These are phyloP conservation scores for Streblospio benedicti DNA, from an alignment of 1,140 invertebrate species.

Conservation along the genomic window DNA sequence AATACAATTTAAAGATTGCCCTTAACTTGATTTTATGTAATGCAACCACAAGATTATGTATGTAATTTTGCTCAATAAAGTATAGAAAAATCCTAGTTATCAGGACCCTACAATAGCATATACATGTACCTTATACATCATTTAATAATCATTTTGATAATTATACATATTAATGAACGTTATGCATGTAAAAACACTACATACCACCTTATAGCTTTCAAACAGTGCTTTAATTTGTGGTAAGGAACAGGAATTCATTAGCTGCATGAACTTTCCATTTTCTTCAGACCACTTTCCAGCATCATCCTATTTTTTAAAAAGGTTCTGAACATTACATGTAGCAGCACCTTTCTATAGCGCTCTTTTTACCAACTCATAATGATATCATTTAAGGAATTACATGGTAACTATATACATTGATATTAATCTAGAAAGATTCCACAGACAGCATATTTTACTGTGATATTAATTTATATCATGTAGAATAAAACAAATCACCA, in stretches of 20 bases:
- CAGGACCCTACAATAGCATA: not conserved
- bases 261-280: constrained; percentile 30
- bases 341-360: no score
- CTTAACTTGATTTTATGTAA: not conserved
- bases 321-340: constrained; percentile 21
- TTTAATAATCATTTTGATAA: not conserved
- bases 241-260: constrained; percentile 23
- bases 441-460: not conserved
- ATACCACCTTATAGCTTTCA: constrained; percentile 22
- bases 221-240: constrained; percentile 27
- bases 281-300: constrained; percentile 30
- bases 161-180: not conserved
- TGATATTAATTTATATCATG: no score
- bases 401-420: not conserved
- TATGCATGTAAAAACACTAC: not conserved
- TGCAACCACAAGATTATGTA: not conserved
- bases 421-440: not conserved
- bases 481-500: no score
- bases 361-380: constrained; percentile 1
- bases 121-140: not conserved
- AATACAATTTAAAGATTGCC: not conserved
- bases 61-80: not conserved
- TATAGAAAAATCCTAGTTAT: not conserved
- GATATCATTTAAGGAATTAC: not conserved
- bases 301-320: no score